Percentiles rank a stretch among this genome's conserved stretches.
Evolutionary conservation across 64 coral and sea anemone species (phyloP).

Genomic region (Astreopora myriophthalma): DNA sequence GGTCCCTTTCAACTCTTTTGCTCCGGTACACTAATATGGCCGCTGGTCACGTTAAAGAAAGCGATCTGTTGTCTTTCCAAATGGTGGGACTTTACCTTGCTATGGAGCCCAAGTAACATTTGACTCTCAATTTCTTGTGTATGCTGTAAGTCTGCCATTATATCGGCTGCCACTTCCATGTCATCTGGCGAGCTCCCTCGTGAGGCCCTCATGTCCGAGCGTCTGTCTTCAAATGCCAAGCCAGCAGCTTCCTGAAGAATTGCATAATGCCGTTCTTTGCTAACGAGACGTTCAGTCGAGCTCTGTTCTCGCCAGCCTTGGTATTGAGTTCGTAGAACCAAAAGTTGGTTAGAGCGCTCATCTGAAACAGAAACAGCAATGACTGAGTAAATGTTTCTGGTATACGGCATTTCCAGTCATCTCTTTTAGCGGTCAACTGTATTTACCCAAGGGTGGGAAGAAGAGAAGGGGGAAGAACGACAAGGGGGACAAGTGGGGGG

Average conservation of each 20-base stretch:
- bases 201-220: constrained; percentile 56
- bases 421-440: too few species aligned
- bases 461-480: too few species aligned
- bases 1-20: too few species aligned
- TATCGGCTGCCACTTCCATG: constrained; percentile 55
- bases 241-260: constrained; percentile 91
- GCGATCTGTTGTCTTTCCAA: too few species aligned
- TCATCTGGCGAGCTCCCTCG: constrained; percentile 48
- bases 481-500: too few species aligned
- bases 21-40: too few species aligned
- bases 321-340: constrained; percentile 83
- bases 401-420: background rate
- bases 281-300: constrained; percentile 66
- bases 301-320: constrained; percentile 90
- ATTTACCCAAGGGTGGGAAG: too few species aligned
- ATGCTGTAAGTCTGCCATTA: constrained; percentile 83
- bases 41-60: too few species aligned
- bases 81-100: too few species aligned
- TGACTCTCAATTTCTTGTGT: constrained; percentile 85
- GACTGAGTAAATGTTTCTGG: background rate
- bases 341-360: constrained; percentile 89
- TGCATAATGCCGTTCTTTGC: constrained; percentile 60
- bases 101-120: constrained; percentile 48
- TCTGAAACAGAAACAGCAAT: constrained; percentile 26
- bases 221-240: constrained; percentile 81